Conservation (phyloP, 2,113 vertebrate genomes). For the Cynopterus brachyotis region DNA sequence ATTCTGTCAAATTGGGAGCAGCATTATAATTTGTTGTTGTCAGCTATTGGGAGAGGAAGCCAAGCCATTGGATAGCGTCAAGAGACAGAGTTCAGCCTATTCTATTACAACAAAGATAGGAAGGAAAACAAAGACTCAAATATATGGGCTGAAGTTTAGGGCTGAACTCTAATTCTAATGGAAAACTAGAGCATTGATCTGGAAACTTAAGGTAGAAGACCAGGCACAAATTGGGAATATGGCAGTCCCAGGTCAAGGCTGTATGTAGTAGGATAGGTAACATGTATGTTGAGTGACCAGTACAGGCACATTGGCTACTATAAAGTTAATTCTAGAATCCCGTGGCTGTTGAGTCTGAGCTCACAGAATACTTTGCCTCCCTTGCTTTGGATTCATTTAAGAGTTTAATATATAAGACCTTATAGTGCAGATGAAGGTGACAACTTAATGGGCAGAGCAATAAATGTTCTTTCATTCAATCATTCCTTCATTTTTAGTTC, state of each 20-base stretch:
- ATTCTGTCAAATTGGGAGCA: background rate
- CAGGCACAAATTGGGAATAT: background rate
- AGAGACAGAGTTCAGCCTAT: background rate
- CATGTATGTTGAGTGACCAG: accelerated
- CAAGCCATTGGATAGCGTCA: background rate
- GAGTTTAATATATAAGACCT: background rate
- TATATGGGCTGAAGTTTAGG: background rate
- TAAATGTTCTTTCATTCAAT: background rate
- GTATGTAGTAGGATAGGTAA: too few relatives aligned
- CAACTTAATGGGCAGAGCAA: background rate
- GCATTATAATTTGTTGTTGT: background rate
- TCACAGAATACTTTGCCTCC: background rate
- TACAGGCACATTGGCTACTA: background rate
- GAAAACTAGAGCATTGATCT: background rate
- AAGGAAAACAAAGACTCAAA: background rate
- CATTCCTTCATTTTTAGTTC: background rate
- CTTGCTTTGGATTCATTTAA: background rate
- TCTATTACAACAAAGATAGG: background rate
- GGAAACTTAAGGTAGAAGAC: background rate
- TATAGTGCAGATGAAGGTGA: background rate
- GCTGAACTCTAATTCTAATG: background rate
- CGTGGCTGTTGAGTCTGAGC: background rate
- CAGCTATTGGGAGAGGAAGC: background rate
- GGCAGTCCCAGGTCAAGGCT: background rate
- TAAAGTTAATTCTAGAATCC: background rate